Evolutionary conservation across 2,797 vertebrate genomes (phyloP), one percentile per base, ranked within the genome.

Genomic region (Enteromius mattozi): DNA sequence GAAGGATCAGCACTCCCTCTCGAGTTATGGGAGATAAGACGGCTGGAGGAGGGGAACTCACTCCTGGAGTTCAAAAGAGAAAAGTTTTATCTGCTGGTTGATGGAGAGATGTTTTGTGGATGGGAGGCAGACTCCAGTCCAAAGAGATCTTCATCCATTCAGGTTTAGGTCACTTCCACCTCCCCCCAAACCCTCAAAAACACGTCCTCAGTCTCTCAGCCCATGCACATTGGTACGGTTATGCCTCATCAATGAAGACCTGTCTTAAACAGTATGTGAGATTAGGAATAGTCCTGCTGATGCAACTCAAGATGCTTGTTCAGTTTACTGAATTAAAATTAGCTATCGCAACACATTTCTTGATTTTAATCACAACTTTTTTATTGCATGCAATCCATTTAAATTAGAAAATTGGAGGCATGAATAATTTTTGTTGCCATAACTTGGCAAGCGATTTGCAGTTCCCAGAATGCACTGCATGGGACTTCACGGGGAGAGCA

Each of bases 1-100:
- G 83, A 87, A 78, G 92, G 90, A 94, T 94, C 94, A 94, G 95
- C 94, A 94, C 94, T 93, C 92, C 91, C 94, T 92, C 94, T 95
- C 92, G 93, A 92, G 90, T 88, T 92, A 95, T 95, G 94, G 94
- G 91, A 96, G 95, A 96, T 96, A 95, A 96, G 95, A 93, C 88
- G 88, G 78, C 83, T 81, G 87, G 14, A 90, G 91, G 93, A 90
- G 91, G 92, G 88, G 90, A 89, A 88, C 87, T 88, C 79, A 30
- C 80, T 83, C 80, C 83, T 84, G 27, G 89, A 93, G 90, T 93
- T 94, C 92, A 95, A 92, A 95, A 95, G 92, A 92, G 93, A 87
- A 87, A 94, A 94, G 95, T 86, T 95, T 96, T 96, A 94, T 96
- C 93, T 96, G 95, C 93, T 91, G 63, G 89, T 88, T 93, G 93